Conservation (phyloP, 2,888 invertebrate genomes). For the Drosophila pegasa region DNA sequence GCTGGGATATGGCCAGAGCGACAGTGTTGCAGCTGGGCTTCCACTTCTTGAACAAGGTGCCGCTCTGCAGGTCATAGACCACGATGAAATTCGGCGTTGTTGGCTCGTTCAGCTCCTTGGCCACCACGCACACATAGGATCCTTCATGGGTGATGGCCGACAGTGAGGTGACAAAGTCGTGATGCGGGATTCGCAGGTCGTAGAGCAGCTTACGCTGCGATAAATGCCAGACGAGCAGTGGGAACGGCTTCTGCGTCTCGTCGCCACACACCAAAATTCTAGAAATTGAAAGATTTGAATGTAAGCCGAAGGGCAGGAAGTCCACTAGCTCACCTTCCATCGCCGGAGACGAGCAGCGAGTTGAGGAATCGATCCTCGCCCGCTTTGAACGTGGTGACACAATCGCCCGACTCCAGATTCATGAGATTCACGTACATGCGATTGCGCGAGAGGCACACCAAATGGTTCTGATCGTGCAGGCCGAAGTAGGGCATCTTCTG, state of each 20-base stretch:
- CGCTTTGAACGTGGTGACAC: constrained; percentile 92
- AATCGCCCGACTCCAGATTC: constrained; percentile 91
- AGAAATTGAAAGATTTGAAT: constrained; percentile 51
- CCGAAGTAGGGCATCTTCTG: constrained; percentile 97
- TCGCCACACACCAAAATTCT: constrained; percentile 95
- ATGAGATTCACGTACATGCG: constrained; percentile 95
- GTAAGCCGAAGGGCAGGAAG: too few species aligned
- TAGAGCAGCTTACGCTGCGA: constrained; percentile 93
- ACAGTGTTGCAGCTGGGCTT: constrained; percentile 93
- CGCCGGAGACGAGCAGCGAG: constrained; percentile 93
- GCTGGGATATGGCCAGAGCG: constrained; percentile 93
- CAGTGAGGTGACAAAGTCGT: constrained; percentile 93
- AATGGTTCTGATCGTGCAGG: constrained; percentile 91
- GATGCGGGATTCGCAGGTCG: constrained; percentile 94
- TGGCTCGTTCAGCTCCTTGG: constrained; percentile 90
- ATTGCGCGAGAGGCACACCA: constrained; percentile 93
- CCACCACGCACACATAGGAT: constrained; percentile 90
- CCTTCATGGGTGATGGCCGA: constrained; percentile 95
- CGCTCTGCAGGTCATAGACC: constrained; percentile 95
- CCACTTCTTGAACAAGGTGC: constrained; percentile 96
- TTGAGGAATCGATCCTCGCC: constrained; percentile 96
- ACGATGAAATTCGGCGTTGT: constrained; percentile 94
- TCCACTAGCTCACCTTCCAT: constrained; percentile 89
- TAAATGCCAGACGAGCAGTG: constrained; percentile 94
- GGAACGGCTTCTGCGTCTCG: constrained; percentile 96